Conservation (phyloP, 2,113 vertebrate species). For the Leuciscus idus region DNA sequence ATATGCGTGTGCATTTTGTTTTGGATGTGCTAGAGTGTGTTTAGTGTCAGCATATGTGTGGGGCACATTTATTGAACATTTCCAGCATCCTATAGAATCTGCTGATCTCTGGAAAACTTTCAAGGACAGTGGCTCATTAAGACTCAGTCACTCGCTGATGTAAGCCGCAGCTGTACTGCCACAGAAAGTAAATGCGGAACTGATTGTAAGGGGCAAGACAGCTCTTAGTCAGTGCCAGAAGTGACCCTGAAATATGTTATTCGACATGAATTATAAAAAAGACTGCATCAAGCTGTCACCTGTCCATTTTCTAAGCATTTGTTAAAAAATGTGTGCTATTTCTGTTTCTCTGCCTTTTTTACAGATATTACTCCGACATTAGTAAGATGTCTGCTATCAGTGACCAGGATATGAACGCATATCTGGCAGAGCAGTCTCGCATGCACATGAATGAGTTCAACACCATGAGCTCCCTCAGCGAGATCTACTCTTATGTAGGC, state of each 20-base stretch:
- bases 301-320: not conserved
- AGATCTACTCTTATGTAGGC: slow-evolving; percentile 98
- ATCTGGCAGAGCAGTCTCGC: slow-evolving; percentile 96
- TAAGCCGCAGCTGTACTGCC: slow-evolving; percentile 14
- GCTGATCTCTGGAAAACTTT: slow-evolving; percentile 49
- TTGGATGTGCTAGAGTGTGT: slow-evolving; percentile 20
- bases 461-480: slow-evolving; percentile 95
- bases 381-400: slow-evolving; percentile 97
- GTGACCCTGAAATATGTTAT: slow-evolving; percentile 6
- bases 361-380: slow-evolving; percentile 97
- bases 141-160: slow-evolving; percentile 42
- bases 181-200: slow-evolving; percentile 22
- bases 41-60: slow-evolving; percentile 34
- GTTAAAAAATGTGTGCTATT: not conserved
- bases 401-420: slow-evolving; percentile 99
- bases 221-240: slow-evolving; percentile 33
- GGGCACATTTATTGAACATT: slow-evolving; percentile 55
- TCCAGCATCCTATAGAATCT: slow-evolving; percentile 49
- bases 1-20: slow-evolving; percentile 23
- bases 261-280: not conserved
- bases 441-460: slow-evolving; percentile 99
- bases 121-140: slow-evolving; percentile 54
- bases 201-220: slow-evolving; percentile 10
- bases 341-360: slow-evolving; percentile 37
- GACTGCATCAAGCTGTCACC: not conserved